Base-by-base conservation (phyloP, 2,888 invertebrate genomes). In the Sialis fuliginosa region DNA sequence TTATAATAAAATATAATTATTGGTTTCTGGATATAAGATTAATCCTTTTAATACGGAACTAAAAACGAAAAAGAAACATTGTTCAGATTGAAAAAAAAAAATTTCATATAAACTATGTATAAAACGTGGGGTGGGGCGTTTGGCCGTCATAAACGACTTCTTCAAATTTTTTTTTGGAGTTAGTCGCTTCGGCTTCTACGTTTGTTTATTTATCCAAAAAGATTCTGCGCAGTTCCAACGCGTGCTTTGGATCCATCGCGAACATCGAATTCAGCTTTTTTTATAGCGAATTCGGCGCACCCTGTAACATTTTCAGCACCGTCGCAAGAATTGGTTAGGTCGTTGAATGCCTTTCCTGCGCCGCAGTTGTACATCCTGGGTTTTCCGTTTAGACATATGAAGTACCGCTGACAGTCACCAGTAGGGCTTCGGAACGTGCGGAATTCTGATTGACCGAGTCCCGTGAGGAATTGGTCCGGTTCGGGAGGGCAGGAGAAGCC, bases 401-500 rank as follows among this genome's bases (percentile, higher is more conserved):
- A 89, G 60, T 82, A 90, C 52, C 75, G 76, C 56, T 84, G 81
- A 60, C 88, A 88, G 59, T 86, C 77, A 2, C 22, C 22, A 4
- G 53, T 57, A 0, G 76, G 72, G 30, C 77, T 75, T 45, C 76
- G 72, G 66, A 62, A 71, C 58, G 66, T 71, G 39, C 66, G 62
- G 49, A 67, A 68, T 56, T 70, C 73, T 49, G 60, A 64, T 13
- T 61, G 62, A 9, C 68, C 65, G 8, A 70, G 60, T 12, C 62
- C 56, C 1, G 62, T 62, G 22, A 22, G 22, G 40, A 59, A 56
- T 52, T 60, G 66, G 57, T 65, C 66, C 52, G 70, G 70, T 6
- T 71, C 67, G n/a, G 69, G 71, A 1, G 89, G 89, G 58, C 89
- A 90, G 9, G 72, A 72, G 70, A 88, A 90, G 7, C 86, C 84